Base-by-base conservation (phyloP, 2,797 vertebrate species). In the Melanotaenia maccullochi region DNA sequence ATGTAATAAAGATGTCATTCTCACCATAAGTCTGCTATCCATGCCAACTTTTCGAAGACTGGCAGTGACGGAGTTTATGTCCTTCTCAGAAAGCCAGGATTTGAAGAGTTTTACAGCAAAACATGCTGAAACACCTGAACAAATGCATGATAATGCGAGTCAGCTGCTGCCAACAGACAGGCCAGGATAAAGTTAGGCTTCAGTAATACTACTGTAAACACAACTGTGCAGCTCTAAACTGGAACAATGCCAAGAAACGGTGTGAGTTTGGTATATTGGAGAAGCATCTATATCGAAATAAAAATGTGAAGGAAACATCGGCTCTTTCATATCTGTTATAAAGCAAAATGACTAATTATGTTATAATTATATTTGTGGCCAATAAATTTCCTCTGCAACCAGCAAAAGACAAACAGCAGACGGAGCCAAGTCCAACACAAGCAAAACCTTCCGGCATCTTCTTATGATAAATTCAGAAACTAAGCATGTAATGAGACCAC, bases 41-140 rank as follows among this genome's bases (percentile, higher is more conserved):
- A 99, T 99, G 92, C 97, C 96, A 79, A 98, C 97, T 92, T 97
- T 99, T 49, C 97, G 94, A 78, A 98, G 96, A 83, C 95, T 97
- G 86, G 84, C 94, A 88, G 97, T 94, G 28, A 99, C 96, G 8
- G 97, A 97, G 85, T 95, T 96, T 87, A 99, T 97, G 91, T 99
- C 97, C 89, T 97, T 98, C 86, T 98, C 97, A 60, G 96, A 96
- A 89, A 99, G 96, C 97, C 97, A 99, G 3, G 97, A 97, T 93
- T 99, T 98, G 92, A 99, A 99, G 81, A 99, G 95, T 92, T 99
- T 99, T 75, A 99, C 96, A 83, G 97, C 97, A 82, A 98, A 98
- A 89, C 94, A 95, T 78, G 97, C 96, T 38, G 97, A 99, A 81
- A 99, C 97, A 86, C 98, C 98, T 99, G 88, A 80, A 74, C 81